phyloP scores from a whole-genome alignment of 2,113 vertebrate species.

The Leptocoma aspasia region DNA sequence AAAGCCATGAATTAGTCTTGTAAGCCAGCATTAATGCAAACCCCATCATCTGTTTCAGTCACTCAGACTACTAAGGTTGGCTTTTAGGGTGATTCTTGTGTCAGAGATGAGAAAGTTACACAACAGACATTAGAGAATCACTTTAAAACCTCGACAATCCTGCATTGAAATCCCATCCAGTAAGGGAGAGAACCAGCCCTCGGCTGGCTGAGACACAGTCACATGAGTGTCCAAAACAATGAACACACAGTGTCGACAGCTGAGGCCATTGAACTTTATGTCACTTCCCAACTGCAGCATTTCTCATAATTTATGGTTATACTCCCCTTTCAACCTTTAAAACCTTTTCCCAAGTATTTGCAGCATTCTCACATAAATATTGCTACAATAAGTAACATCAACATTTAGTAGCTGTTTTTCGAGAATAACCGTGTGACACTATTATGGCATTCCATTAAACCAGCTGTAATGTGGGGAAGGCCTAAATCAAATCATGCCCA shows the following conservation, averaged over 20 bases:
- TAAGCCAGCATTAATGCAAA: not conserved
- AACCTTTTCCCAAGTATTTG: slow-evolving; percentile 69
- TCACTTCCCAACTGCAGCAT: slow-evolving; percentile 47
- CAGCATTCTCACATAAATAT: slow-evolving; percentile 71
- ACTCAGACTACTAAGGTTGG: not conserved
- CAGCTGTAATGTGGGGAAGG: slow-evolving; percentile 46
- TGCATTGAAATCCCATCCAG: slow-evolving; percentile 35
- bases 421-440: slow-evolving; percentile 70
- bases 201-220: not conserved
- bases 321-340: slow-evolving; percentile 59
- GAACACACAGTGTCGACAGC: slow-evolving; percentile 40
- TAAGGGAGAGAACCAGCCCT: not conserved
- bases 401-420: slow-evolving; percentile 70
- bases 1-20: not conserved
- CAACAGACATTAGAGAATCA: slow-evolving; percentile 20
- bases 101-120: slow-evolving; percentile 13
- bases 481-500: slow-evolving; percentile 45
- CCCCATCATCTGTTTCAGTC: not conserved
- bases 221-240: slow-evolving; percentile 35
- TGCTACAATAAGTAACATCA: slow-evolving; percentile 65
- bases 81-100: not conserved
- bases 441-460: slow-evolving; percentile 67
- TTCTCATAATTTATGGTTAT: slow-evolving; percentile 67
- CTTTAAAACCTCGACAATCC: slow-evolving; percentile 26
- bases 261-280: slow-evolving; percentile 68